Evolutionary conservation across 2,113 vertebrate species (phyloP), one percentile per base, ranked within the genome.

Genomic region (Rattus rattus): DNA sequence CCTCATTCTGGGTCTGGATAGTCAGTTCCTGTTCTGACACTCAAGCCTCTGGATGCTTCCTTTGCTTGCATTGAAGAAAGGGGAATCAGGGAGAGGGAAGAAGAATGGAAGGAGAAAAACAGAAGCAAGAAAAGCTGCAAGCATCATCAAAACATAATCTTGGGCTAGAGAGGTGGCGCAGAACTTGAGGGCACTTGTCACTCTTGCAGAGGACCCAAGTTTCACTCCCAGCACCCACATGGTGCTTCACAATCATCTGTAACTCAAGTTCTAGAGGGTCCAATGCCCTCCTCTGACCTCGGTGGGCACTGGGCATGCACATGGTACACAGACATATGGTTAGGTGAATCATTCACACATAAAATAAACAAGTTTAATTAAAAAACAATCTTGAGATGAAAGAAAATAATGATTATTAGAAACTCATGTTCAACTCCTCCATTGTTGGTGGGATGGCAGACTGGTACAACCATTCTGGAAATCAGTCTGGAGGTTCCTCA

Each of bases 331-430:
- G 36, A n/a, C 54, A 22, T 56, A 56, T 19, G 14, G 13, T 10
- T 1, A 83, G 36, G 5, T 12, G n/a, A 83, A 26, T 7, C 33
- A 83, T 59, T 83, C 79, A 39, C 20, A 59, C 20, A 14, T 59
- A 59, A 83, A 79, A 83, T 24, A 5, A 59, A 39, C 14, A 59
- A 83, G 59, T 59, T 5, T 59, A 24, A n/a, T 83, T 56, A 36
- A 79, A 80, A 33, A n/a, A 6, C 36, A 12, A 65, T 61, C 79
- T 69, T 59, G 28, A 33, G 20, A 12, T 76, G 19, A 63, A 85
- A 88, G 80, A 79, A 92, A 95, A 65, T 24, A 94, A 72, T 24
- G 24, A n/a, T 69, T 72, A 73, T 5, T 76, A 24, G 90, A 61
- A 47, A 65, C 20, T 59, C 33, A 12, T 1, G 16, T n/a, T 4